These are phyloP conservation scores for Euzetes globulus DNA, from an alignment of 2,888 invertebrate genomes.

Conservation along the genomic window DNA sequence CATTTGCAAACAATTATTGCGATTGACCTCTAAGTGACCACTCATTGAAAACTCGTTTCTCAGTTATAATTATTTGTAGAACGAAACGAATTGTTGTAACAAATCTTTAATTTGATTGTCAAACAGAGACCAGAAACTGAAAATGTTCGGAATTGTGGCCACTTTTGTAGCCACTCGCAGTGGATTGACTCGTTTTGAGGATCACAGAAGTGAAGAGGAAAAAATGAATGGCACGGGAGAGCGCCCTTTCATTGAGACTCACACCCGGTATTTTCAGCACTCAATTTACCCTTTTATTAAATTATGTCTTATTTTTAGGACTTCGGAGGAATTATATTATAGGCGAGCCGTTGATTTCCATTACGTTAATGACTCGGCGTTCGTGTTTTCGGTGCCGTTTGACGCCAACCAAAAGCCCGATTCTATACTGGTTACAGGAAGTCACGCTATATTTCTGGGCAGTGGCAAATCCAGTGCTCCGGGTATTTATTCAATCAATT, in stretches of 20 bases:
- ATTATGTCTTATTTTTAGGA: constrained; percentile 47
- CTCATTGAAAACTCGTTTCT: background rate
- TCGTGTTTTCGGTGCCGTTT: constrained; percentile 80
- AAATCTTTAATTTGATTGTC: constrained; percentile 30
- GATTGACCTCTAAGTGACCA: background rate
- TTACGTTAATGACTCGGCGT: constrained; percentile 63
- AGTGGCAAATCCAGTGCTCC: constrained; percentile 42
- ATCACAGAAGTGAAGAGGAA: constrained; percentile 49
- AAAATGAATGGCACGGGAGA: constrained; percentile 30
- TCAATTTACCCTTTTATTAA: no score
- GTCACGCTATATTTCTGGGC: constrained; percentile 58
- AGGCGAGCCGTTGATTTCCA: constrained; percentile 83
- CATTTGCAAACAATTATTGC: background rate
- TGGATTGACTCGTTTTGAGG: constrained; percentile 81
- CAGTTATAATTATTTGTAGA: background rate
- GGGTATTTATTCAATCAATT: constrained; percentile 14
- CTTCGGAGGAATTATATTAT: constrained; percentile 84
- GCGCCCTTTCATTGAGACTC: constrained; percentile 15
- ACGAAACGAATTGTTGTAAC: background rate
- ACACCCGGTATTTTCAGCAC: constrained; percentile 1
- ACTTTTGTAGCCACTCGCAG: constrained; percentile 84
- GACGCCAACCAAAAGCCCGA: constrained; percentile 53
- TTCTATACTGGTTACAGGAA: constrained; percentile 61
- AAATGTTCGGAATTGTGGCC: constrained; percentile 42
- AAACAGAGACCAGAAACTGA: constrained; percentile 38